phyloP scores from a whole-genome alignment of 2,888 invertebrate species.

The Stictocephala bisonia region DNA sequence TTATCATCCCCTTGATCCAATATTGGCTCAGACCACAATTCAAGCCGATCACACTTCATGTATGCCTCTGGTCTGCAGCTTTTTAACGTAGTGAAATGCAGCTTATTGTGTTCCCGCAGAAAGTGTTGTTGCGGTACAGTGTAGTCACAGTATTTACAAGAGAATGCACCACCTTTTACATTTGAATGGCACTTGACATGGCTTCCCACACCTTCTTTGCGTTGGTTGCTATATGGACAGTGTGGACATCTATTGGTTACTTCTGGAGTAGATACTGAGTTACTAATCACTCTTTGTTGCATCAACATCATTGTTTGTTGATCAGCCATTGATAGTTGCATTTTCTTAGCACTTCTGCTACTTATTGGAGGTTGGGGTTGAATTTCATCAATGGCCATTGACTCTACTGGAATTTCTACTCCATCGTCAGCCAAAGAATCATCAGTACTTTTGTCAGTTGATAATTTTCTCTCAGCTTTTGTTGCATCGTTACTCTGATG shows the following conservation, averaged over 20 bases:
- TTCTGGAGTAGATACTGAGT: slow-evolving; percentile 68
- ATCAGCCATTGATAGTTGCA: slow-evolving; percentile 72
- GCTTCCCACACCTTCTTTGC: slow-evolving; percentile 78
- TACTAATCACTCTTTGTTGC: slow-evolving; percentile 67
- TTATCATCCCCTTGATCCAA: slow-evolving; percentile 60
- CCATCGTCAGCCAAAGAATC: slow-evolving; percentile 44
- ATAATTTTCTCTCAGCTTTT: slow-evolving; percentile 41
- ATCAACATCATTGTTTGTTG: slow-evolving; percentile 72
- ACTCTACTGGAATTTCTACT: slow-evolving; percentile 23
- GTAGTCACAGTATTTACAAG: slow-evolving; percentile 86
- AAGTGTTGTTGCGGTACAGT: slow-evolving; percentile 79
- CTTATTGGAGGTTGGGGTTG: slow-evolving; percentile 30
- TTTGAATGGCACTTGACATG: slow-evolving; percentile 81
- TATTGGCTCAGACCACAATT: slow-evolving; percentile 68
- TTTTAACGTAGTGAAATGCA: slow-evolving; percentile 77
- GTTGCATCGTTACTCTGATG: slow-evolving; percentile 73
- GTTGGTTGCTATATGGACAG: slow-evolving; percentile 83
- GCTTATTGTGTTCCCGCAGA: slow-evolving; percentile 81
- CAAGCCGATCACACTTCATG: slow-evolving; percentile 71
- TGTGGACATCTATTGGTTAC: slow-evolving; percentile 76
- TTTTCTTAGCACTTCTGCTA: slow-evolving; percentile 64
- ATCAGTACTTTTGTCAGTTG: slow-evolving; percentile 27
- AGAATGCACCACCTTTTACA: slow-evolving; percentile 72
- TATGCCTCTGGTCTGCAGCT: slow-evolving; percentile 70
- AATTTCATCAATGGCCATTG: slow-evolving; percentile 47